Base-by-base conservation (phyloP, 2,113 vertebrate species). In the Ifrita kowaldi region DNA sequence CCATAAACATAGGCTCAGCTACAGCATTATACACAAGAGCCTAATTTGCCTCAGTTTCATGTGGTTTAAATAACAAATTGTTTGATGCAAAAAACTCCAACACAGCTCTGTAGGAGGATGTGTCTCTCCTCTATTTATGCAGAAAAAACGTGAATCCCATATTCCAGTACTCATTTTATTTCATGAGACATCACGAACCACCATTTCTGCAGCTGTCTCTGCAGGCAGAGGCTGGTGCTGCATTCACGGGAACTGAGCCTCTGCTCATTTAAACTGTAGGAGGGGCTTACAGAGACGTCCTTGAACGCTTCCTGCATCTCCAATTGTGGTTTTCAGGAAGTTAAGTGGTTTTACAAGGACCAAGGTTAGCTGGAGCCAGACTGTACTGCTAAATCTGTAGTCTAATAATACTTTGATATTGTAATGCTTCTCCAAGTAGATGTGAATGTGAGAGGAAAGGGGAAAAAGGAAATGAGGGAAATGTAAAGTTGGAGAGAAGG, bases 341-440 rank as follows among this genome's bases (percentile, higher is more conserved):
- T 56, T 22, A 89, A 78, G 55, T 33, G 24, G 33, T 77, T 96
- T 93, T 74, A 46, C 71, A 75, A 85, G 52, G 55, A 70, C 39
- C 47, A 94, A 96, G 94, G 93, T 77, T 90, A 91, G 30, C 70
- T 74, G 71, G 68, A 93, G 90, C 55, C 83, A 77, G 52, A 18
- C 55, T 47, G 53, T 50, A 42, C 59, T 91, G 60, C 35, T 80
- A 55, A 80, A 82, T 76, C 42, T 74, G 52, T 41, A 24, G 18
- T 69, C 82, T 47, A 90, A 79, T 57, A 85, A 80, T 80, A 41
- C 35, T 60, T 19, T 67, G 71, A n/a, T 76, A 42, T 18, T 53
- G 21, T n/a, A 85, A 68, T 39, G 16, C 52, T 76, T 55, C 53
- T 80, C 33, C 83, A 70, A 67, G 62, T 82, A 69, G 28, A 69